Conservation (phyloP, 2,888 invertebrate genomes). For the Zelleria hepariella region DNA sequence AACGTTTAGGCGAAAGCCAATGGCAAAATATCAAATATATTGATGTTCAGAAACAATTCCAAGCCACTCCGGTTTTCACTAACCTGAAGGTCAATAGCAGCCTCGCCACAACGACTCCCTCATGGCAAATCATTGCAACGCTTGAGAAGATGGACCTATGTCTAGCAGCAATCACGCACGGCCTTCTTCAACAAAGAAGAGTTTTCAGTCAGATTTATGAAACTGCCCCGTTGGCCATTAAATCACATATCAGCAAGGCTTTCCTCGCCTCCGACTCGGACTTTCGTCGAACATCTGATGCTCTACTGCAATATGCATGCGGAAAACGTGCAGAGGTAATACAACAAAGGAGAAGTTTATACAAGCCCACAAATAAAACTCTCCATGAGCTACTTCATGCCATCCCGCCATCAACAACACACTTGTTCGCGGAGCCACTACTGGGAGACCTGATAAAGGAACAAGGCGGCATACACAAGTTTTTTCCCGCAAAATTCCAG, state of each 20-base stretch:
- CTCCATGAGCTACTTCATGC: slow-evolving; percentile 11
- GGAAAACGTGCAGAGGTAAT: background rate
- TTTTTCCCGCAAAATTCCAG: slow-evolving; percentile 13
- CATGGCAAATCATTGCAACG: background rate
- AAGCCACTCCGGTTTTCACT: slow-evolving; percentile 5
- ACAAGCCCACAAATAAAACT: slow-evolving; percentile 11
- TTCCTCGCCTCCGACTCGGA: background rate
- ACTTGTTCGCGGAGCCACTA: slow-evolving; percentile 13
- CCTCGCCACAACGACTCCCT: background rate
- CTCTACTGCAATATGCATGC: background rate
- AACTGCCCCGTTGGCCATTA: background rate
- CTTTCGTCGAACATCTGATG: background rate
- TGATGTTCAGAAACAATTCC: slow-evolving; percentile 5
- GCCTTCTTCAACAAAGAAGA: background rate
- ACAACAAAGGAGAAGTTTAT: background rate
- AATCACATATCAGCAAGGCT: background rate
- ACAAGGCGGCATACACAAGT: slow-evolving; percentile 11
- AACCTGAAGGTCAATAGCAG: slow-evolving; percentile 4
- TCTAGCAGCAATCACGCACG: background rate
- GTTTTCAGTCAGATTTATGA: background rate
- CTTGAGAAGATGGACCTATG: background rate
- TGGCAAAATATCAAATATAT: slow-evolving; percentile 5
- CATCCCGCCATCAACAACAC: slow-evolving; percentile 15
- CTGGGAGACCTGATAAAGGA: slow-evolving; percentile 14
- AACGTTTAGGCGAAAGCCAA: background rate